Percentiles rank a stretch among this genome's conserved stretches.
Conservation (phyloP, 2,888 invertebrate genomes). For the Molorchus minor region DNA sequence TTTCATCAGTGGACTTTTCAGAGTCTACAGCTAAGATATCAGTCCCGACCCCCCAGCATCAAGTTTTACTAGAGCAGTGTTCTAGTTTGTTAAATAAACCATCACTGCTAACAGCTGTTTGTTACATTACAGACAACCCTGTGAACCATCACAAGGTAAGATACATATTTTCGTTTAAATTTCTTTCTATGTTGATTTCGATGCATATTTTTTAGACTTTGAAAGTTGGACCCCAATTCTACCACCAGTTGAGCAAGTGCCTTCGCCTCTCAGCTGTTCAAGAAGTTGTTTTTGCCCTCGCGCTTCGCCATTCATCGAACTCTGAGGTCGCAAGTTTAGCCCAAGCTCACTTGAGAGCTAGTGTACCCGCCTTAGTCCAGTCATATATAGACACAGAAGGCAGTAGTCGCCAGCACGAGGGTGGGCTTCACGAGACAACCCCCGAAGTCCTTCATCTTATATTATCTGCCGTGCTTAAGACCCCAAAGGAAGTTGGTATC, state of each 20-base stretch:
- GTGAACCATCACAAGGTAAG: conserved; percentile 77
- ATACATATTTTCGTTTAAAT: background rate
- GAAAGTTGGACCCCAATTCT: conserved; percentile 81
- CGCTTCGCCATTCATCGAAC: conserved; percentile 82
- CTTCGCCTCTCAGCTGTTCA: conserved; percentile 87
- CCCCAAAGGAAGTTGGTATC: conserved; percentile 72
- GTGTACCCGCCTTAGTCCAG: conserved; percentile 85
- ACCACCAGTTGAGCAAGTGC: conserved; percentile 85
- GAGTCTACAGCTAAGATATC: conserved; percentile 68
- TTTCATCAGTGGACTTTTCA: conserved; percentile 87
- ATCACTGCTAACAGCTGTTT: conserved; percentile 86
- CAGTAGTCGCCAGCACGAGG: conserved; percentile 73
- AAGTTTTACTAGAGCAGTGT: conserved; percentile 82
- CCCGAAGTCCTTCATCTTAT: conserved; percentile 89
- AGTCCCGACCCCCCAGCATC: conserved; percentile 69
- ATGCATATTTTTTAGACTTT: conserved; percentile 70
- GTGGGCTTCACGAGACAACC: conserved; percentile 89
- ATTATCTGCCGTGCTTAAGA: conserved; percentile 70
- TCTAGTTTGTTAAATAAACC: conserved; percentile 83
- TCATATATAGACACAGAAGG: conserved; percentile 86
- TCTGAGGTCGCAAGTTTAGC: conserved; percentile 79
- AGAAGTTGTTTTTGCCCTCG: conserved; percentile 90
- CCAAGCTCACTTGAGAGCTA: conserved; percentile 80
- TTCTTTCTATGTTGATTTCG: conserved; percentile 1
- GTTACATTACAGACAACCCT: conserved; percentile 87